Percentiles rank a stretch among this genome's conserved stretches.
Conservation (phyloP, 2,113 vertebrate species). For the Cardinalis cardinalis region DNA sequence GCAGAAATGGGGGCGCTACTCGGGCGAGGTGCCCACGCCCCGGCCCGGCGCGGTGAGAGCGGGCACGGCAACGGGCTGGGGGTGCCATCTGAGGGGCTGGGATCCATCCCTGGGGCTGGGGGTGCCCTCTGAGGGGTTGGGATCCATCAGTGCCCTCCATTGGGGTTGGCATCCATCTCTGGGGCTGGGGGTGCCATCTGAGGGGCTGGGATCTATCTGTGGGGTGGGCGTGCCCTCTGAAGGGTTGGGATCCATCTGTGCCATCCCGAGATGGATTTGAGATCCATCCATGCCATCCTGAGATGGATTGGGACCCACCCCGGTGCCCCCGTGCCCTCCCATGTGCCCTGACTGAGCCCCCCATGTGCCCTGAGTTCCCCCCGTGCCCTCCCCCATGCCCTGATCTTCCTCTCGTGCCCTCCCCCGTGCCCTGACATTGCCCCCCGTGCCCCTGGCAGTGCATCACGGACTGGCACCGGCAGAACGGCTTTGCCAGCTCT, state of each 20-base stretch:
- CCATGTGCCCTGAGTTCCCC: too few species aligned
- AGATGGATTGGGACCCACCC: too few species aligned
- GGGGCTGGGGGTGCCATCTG: not conserved
- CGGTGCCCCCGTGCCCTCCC: too few species aligned
- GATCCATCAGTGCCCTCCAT: too few species aligned
- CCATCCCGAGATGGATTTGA: not conserved
- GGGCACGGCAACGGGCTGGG: accelerated
- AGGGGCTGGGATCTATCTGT: not conserved
- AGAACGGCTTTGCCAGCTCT: slow-evolving; percentile 84
- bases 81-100: not conserved
- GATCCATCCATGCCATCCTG: too few species aligned
- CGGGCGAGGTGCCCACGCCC: slow-evolving; percentile 77
- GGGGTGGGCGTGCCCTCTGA: not conserved
- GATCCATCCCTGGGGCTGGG: accelerated
- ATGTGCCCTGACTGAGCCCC: too few species aligned
- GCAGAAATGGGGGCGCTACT: slow-evolving; percentile 88
- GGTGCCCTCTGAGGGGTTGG: too few species aligned
- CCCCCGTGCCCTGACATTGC: not conserved
- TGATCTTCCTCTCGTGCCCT: not conserved
- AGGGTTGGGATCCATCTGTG: not conserved
- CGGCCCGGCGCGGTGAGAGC: slow-evolving; percentile 89
- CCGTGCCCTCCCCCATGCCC: not conserved
- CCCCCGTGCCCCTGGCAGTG: slow-evolving; percentile 71
- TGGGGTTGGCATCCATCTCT: too few species aligned
- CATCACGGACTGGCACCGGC: slow-evolving; percentile 88